These are phyloP conservation scores for Liolophura sinensis DNA, from an alignment of 1,140 invertebrate species.

Conservation along the genomic window DNA sequence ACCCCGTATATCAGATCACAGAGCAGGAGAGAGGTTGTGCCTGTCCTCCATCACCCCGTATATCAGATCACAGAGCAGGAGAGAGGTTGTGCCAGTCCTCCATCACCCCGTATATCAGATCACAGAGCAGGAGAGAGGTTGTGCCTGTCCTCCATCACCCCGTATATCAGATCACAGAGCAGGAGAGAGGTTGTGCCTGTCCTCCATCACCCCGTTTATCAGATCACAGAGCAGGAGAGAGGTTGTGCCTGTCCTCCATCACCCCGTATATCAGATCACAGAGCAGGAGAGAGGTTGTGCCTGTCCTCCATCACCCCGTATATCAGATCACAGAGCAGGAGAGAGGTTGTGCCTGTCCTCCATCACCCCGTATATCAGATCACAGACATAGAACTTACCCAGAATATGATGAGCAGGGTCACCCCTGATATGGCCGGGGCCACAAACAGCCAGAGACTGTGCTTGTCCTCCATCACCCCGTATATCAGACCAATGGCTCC, in stretches of 20 bases:
- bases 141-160: no score
- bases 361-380: slow-evolving; percentile 79
- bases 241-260: slow-evolving; percentile 79
- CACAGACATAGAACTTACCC: slow-evolving; percentile 49
- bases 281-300: slow-evolving; percentile 72
- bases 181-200: slow-evolving; percentile 77
- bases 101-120: slow-evolving; percentile 70
- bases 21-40: no score
- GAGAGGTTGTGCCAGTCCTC: no score
- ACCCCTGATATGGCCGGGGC: slow-evolving; percentile 74
- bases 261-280: slow-evolving; percentile 79
- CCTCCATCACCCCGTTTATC: slow-evolving; percentile 79
- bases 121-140: no score
- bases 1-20: no score
- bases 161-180: slow-evolving; percentile 77
- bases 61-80: no score
- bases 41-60: no score
- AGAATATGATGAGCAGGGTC: slow-evolving; percentile 61
- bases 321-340: slow-evolving; percentile 69
- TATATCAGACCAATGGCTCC: slow-evolving; percentile 82
- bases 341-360: slow-evolving; percentile 80
- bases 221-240: slow-evolving; percentile 82
- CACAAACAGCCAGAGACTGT: slow-evolving; percentile 78
- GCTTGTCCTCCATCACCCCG: slow-evolving; percentile 80
- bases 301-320: slow-evolving; percentile 81